Percentiles rank a stretch among this genome's conserved stretches.
These are phyloP conservation scores for Buceros bicornis DNA, from an alignment of 2,797 vertebrate species.

Conservation along the genomic window DNA sequence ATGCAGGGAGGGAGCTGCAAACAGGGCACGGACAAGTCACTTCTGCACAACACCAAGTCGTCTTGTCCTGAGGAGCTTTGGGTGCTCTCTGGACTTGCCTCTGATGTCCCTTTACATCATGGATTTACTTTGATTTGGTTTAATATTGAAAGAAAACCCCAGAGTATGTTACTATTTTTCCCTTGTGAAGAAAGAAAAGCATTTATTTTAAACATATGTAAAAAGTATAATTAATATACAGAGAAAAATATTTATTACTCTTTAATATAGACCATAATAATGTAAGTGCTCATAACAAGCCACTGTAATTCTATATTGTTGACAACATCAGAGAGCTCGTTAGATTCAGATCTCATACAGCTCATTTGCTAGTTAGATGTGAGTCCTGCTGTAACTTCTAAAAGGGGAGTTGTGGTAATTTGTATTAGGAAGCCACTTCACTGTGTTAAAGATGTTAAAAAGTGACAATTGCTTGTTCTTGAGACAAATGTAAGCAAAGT, in stretches of 20 bases:
- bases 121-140: background rate
- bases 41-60: background rate
- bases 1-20: background rate
- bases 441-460: background rate
- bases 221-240: background rate
- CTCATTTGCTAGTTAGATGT: slow-evolving; percentile 23
- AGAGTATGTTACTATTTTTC: background rate
- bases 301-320: background rate
- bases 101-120: background rate
- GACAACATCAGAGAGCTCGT: background rate
- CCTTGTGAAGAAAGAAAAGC: background rate
- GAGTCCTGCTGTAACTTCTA: background rate
- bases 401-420: background rate
- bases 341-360: background rate
- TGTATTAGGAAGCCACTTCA: background rate
- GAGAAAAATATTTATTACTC: background rate
- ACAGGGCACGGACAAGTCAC: background rate
- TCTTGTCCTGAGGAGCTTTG: background rate
- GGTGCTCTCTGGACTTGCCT: background rate
- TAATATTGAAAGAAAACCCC: background rate
- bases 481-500: background rate
- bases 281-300: background rate
- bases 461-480: background rate
- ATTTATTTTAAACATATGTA: background rate
- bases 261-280: background rate